These are phyloP conservation scores for Choreutis nemorana DNA, from an alignment of 2,888 invertebrate species.

Conservation along the genomic window DNA sequence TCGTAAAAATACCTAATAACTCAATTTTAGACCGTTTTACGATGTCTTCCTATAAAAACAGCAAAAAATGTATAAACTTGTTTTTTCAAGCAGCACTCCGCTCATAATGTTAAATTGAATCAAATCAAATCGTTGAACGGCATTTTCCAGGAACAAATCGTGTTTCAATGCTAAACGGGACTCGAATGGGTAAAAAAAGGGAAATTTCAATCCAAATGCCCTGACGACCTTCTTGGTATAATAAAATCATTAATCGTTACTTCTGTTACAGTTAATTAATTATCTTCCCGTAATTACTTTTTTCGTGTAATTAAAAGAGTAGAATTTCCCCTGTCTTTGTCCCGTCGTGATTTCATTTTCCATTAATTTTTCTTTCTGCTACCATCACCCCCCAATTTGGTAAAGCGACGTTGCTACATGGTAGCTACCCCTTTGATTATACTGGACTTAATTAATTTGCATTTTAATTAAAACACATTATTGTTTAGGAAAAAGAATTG, in stretches of 20 bases:
- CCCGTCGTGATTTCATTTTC: slow-evolving; percentile 65
- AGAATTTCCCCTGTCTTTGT: slow-evolving; percentile 65
- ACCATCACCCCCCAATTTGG: slow-evolving; percentile 72
- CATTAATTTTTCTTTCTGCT: slow-evolving; percentile 67
- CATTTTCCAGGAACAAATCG: slow-evolving; percentile 38
- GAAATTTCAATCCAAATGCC: slow-evolving; percentile 53
- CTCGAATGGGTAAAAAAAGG: slow-evolving; percentile 29
- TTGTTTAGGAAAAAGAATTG: slow-evolving; percentile 31
- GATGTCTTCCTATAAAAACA: too few species aligned
- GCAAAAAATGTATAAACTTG: too few species aligned
- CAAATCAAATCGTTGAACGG: slow-evolving; percentile 41
- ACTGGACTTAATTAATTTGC: slow-evolving; percentile 61
- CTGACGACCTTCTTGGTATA: slow-evolving; percentile 58
- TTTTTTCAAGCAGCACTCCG: slow-evolving; percentile 10
- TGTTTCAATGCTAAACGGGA: slow-evolving; percentile 42
- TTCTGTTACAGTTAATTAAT: slow-evolving; percentile 68
- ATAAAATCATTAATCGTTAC: slow-evolving; percentile 68
- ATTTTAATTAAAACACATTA: slow-evolving; percentile 63
- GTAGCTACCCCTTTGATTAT: slow-evolving; percentile 62
- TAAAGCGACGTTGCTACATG: slow-evolving; percentile 55
- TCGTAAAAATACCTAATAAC: too few species aligned
- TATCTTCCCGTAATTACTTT: slow-evolving; percentile 67
- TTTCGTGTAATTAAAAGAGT: slow-evolving; percentile 68
- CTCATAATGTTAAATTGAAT: slow-evolving; percentile 45
- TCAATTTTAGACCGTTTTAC: too few species aligned